Evolutionary conservation across 2,888 invertebrate species (phyloP), one percentile per base, ranked within the genome.

Genomic region (Apeira syringaria): DNA sequence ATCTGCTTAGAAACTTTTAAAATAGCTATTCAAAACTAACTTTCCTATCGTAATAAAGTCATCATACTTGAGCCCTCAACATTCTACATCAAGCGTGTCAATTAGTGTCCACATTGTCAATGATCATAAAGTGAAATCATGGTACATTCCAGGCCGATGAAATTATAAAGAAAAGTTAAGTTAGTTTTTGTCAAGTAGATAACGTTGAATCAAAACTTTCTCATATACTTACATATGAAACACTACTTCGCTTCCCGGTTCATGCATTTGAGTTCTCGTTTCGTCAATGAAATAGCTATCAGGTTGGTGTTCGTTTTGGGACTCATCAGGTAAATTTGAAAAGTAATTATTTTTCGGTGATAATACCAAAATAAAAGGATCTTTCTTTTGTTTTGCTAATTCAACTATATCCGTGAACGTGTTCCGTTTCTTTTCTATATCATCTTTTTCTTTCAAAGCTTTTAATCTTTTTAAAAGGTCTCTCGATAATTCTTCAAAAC

Each of bases 141-240:
- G n/a, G n/a, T n/a, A n/a, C n/a, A n/a, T n/a, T n/a, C n/a, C n/a
- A n/a, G n/a, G n/a, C n/a, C n/a, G n/a, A n/a, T n/a, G n/a, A n/a
- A n/a, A n/a, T n/a, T n/a, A n/a, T n/a, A n/a, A n/a, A n/a, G n/a
- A n/a, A n/a, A n/a, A n/a, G n/a, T n/a, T n/a, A n/a, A n/a, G n/a
- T n/a, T n/a, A n/a, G n/a, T n/a, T n/a, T n/a, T n/a, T n/a, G n/a
- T n/a, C n/a, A n/a, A n/a, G n/a, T n/a, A n/a, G n/a, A n/a, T n/a
- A n/a, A n/a, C n/a, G n/a, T n/a, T n/a, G n/a, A n/a, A n/a, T n/a
- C n/a, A n/a, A n/a, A n/a, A n/a, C 3, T 15, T 15, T 3, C 2
- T 4, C 15, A 6, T 9, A 9, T 5, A 42, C 47, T 47, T 32
- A 53, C 47, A 36, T 27, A 0, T 45, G 25, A 22, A 32, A 37